A percentile compares a stretch with the other conserved stretches of the same genome.
Evolutionary conservation across 2,888 invertebrate species (phyloP).

Genomic region (Amphiduros pacificus): DNA sequence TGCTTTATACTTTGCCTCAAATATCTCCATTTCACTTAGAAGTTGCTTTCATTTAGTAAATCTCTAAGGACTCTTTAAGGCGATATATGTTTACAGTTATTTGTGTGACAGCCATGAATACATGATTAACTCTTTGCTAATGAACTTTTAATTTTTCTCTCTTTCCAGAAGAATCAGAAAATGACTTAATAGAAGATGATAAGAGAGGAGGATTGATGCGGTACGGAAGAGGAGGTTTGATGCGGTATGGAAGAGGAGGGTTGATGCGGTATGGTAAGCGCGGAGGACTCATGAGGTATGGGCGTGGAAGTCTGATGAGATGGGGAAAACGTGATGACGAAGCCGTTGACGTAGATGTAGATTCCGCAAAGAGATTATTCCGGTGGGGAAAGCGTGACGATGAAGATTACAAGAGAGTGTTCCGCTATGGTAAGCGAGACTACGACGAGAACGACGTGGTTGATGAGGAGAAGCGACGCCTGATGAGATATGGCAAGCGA

Average conservation of each 20-base stretch:
- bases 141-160: too few species aligned
- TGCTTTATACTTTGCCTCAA: too few species aligned
- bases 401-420: conserved; percentile 12
- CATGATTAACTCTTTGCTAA: too few species aligned
- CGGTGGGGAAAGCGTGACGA: conserved; percentile 14
- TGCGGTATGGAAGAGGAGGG: conserved; percentile 29
- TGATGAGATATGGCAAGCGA: conserved; percentile 14
- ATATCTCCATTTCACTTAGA: too few species aligned
- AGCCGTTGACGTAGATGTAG: background rate
- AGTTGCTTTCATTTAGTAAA: too few species aligned
- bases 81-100: too few species aligned
- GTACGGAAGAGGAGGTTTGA: conserved; percentile 35
- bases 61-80: too few species aligned
- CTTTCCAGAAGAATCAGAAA: background rate
- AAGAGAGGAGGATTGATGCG: conserved; percentile 33
- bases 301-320: conserved; percentile 2
- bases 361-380: background rate
- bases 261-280: conserved; percentile 13
- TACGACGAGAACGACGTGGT: background rate
- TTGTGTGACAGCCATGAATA: too few species aligned
- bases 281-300: conserved; percentile 2
- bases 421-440: conserved; percentile 16
- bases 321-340: conserved; percentile 12
- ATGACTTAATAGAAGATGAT: background rate
- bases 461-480: background rate